Base-by-base conservation (phyloP, 2,113 vertebrate genomes). In the Verasper variegatus region DNA sequence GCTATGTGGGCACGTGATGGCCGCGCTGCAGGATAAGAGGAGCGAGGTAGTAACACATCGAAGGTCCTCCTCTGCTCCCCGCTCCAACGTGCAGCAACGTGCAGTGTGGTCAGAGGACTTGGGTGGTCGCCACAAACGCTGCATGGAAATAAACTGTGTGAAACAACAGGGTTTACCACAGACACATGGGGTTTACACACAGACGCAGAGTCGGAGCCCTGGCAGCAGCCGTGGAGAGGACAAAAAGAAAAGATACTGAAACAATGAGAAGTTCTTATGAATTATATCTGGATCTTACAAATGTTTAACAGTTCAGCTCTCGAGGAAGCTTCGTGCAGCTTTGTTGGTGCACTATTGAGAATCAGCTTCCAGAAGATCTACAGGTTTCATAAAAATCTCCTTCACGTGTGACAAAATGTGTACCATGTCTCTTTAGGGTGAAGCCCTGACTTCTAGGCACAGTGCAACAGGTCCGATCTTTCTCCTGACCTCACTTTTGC, bases 1-100 rank as follows among this genome's bases (percentile, higher is more conserved):
- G 76, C 80, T 56, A 72, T 52, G 62, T 1, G 63, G 31, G 61
- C 90, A 86, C 24, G 68, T 84, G 80, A 84, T 71, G 75, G 71
- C 63, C 47, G 23, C 0, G 51, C 51, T 11, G 51, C 74, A 8
- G 51, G 20, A 74, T 3, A 3, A 77, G 68, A 60, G 67, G 61
- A 67, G 52, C 10, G 69, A 83, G 71, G 69, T 68, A 47, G 26
- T 40, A 74, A 61, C 72, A 68, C 62, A 11, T 1, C 0, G 17
- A 74, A 80, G 63, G 10, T 24, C 51, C 70, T 59, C 68, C 76
- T 89, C 80, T 18, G 8, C 72, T 76, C 74, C 51, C 61, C 55
- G 11, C 75, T 86, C 80, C 59, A 1, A 7, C 31, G 37, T 49
- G 59, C 18, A 78, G 70, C 56, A 67, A 45, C 27, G 40, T 15